Conservation (phyloP, 2,113 vertebrate species). For the Zosterops pallidus region DNA sequence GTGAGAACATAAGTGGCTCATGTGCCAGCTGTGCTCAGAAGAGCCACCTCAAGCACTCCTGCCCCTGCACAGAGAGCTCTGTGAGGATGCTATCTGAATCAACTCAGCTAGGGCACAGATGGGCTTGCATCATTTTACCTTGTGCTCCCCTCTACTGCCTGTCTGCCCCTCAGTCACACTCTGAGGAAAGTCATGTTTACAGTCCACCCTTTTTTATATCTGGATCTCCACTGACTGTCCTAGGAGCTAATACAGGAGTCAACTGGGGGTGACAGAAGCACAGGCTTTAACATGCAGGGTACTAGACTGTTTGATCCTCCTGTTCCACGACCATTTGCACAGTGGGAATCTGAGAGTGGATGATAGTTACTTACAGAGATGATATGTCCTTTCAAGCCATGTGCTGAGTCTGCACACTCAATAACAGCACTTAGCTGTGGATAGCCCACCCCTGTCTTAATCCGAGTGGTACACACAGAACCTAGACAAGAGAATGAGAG, state of each 20-base stretch:
- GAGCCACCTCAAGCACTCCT: not conserved
- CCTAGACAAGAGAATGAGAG: conserved; percentile 69
- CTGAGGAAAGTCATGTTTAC: not conserved
- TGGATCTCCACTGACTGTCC: not conserved
- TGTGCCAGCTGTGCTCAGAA: not conserved
- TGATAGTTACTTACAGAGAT: conserved; percentile 87
- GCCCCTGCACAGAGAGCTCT: not conserved
- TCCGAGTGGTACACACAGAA: conserved; percentile 96
- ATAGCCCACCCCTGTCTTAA: conserved; percentile 97
- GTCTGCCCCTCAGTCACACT: not conserved
- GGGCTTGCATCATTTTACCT: not conserved
- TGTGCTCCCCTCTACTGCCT: not conserved
- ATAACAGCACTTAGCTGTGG: conserved; percentile 98
- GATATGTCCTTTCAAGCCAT: conserved; percentile 97
- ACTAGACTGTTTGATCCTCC: not conserved
- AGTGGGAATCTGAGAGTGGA: not conserved
- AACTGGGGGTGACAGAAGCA: not conserved
- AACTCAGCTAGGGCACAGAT: not conserved
- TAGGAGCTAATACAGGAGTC: not conserved
- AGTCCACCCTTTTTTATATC: not conserved
- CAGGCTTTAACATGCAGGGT: not conserved
- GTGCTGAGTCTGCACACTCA: conserved; percentile 96
- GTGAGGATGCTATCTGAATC: not conserved
- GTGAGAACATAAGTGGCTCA: not conserved
- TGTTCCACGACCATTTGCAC: not conserved